These are phyloP conservation scores for Rhamnusium bicolor DNA, from an alignment of 2,888 invertebrate species.

Conservation along the genomic window DNA sequence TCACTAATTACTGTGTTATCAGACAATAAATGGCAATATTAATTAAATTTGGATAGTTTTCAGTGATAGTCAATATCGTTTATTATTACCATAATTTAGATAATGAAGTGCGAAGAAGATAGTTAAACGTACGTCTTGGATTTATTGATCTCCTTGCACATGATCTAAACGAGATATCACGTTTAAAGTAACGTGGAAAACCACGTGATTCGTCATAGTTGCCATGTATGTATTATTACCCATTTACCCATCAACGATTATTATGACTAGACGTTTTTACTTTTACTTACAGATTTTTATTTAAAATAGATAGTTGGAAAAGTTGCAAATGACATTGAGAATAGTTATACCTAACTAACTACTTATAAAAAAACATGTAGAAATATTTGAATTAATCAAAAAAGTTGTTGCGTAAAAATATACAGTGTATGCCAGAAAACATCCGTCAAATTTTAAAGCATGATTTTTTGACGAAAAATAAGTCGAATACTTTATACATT, in stretches of 20 bases:
- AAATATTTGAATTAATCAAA: no score
- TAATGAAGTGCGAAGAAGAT: slow-evolving; percentile 22
- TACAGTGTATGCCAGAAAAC: no score
- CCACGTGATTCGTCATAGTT: slow-evolving; percentile 65
- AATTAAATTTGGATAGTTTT: background rate
- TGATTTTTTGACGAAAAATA: no score
- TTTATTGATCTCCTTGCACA: slow-evolving; percentile 57
- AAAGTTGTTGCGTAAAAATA: slow-evolving; percentile 21
- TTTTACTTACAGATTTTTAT: slow-evolving; percentile 32
- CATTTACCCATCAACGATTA: slow-evolving; percentile 53
- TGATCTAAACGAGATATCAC: slow-evolving; percentile 64
- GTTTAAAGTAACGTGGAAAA: slow-evolving; percentile 69
- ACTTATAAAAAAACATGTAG: slow-evolving; percentile 39
- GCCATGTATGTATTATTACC: slow-evolving; percentile 47
- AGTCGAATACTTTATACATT: no score
- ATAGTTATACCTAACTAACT: slow-evolving; percentile 47
- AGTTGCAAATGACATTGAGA: slow-evolving; percentile 45
- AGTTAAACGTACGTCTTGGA: slow-evolving; percentile 54
- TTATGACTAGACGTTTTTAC: slow-evolving; percentile 51
- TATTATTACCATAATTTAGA: background rate
- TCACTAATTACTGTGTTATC: background rate
- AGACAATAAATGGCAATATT: background rate
- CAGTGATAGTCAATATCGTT: background rate
- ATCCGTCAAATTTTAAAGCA: no score
- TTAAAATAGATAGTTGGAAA: slow-evolving; percentile 31